Evolutionary conservation across 2,113 vertebrate species (phyloP), one percentile per base, ranked within the genome.

Genomic region (Aspidoscelis tigris): DNA sequence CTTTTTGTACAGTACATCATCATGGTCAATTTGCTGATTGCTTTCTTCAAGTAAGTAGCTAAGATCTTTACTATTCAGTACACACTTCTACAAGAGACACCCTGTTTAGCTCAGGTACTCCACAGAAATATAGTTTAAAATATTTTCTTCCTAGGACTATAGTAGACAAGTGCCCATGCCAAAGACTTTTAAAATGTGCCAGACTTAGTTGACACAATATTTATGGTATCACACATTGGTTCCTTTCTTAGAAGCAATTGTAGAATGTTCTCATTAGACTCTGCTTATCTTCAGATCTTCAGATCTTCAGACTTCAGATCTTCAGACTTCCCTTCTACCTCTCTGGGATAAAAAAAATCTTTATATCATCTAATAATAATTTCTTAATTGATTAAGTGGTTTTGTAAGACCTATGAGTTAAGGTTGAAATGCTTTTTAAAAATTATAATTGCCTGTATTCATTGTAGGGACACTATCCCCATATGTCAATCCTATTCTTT

Each of bases 1-100:
- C 96, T 99, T 84, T 99, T 99, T 80, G 95, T 99, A 86, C 99
- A 99, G 77, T 99, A 99, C 75, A 98, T 99, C 93, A 99, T 99
- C 94, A 98, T 99, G 98, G 98, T 99, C 96, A 99, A 99, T 92
- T 95, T 99, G 84, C 95, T 99, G 84, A 99, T 99, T 78, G 97
- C 99, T 74, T 98, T 99, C 92, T 99, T 98, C 92, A 99, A 99
- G 99, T 99, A 97, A 80, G 98, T 93, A 90, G 76, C 16, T 44
- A 21, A 50, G 50, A 76, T 78, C 21, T 47, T 78, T 18, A 21
- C 68, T 5, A 26, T 1, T 0, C 0, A 2, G 0, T 66, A 1
- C 53, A 80, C 66, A 3, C 8, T 82, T 81, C 10, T 0, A 0
- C 43, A 69, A n/a, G n/a, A 55, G 50, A 43, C 43, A 39, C 44